Conservation (phyloP, 2,888 invertebrate species). For the Busseola fusca region DNA sequence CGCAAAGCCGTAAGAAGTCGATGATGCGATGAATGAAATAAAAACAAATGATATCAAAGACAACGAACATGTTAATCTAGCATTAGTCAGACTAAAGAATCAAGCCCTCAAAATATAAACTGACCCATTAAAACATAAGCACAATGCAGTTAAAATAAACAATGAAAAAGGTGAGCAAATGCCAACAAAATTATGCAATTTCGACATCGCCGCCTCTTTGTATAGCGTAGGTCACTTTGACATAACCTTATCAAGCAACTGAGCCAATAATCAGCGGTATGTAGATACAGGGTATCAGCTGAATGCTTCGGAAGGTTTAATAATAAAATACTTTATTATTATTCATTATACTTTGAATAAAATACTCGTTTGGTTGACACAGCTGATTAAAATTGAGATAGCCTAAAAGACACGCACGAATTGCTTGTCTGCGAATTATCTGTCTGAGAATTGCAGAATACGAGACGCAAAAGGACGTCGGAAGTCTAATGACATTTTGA, state of each 20-base stretch:
- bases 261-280: constrained; percentile 39
- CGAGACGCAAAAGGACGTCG: constrained; percentile 6
- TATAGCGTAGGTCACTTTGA: constrained; percentile 54
- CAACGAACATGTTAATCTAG: constrained; percentile 3
- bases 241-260: constrained; percentile 50
- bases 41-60: not conserved
- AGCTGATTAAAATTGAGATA: constrained; percentile 40
- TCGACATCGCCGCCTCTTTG: constrained; percentile 38
- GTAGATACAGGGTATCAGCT: constrained; percentile 27
- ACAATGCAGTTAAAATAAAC: constrained; percentile 21
- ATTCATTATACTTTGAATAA: constrained; percentile 13
- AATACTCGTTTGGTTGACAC: constrained; percentile 26
- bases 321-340: constrained; percentile 17
- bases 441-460: constrained; percentile 2
- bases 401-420: not conserved
- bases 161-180: constrained; percentile 44
- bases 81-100: not conserved
- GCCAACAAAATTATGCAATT: constrained; percentile 33
- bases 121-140: constrained; percentile 17
- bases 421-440: constrained; percentile 4
- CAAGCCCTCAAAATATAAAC: constrained; percentile 14
- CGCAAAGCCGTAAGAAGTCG: not conserved
- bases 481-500: constrained; percentile 29
- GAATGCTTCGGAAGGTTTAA: constrained; percentile 40
- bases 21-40: not conserved